Conservation (phyloP, 2,888 invertebrate genomes). For the Sphecodes monilicornis region DNA sequence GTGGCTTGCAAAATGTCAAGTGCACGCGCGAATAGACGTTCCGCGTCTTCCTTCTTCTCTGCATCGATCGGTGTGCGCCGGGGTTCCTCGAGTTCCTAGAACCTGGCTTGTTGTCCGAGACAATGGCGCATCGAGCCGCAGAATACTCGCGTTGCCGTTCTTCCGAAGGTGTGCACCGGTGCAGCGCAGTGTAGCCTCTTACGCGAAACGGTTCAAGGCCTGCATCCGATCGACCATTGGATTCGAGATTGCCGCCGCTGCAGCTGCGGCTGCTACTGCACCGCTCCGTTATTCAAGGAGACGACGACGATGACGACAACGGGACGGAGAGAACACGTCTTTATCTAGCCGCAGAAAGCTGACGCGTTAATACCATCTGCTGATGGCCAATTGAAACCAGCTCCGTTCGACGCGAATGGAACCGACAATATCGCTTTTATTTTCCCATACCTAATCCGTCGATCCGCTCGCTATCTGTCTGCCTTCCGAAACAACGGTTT, state of each 20-base stretch:
- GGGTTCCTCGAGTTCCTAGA: constrained; percentile 35
- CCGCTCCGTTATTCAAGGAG: constrained; percentile 10
- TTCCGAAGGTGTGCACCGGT: neutral
- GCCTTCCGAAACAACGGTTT: neutral
- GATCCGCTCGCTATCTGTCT: neutral
- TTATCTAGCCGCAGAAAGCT: neutral
- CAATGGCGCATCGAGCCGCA: constrained; percentile 20
- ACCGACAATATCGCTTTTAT: neutral
- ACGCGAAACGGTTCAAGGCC: constrained; percentile 41
- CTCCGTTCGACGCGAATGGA: neutral
- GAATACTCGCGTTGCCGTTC: constrained; percentile 8
- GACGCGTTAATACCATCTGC: constrained; percentile 7
- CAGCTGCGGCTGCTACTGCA: neutral
- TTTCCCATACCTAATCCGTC: neutral
- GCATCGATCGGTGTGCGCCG: constrained; percentile 35
- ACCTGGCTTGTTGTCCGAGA: constrained; percentile 17
- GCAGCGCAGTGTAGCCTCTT: neutral
- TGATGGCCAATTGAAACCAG: constrained; percentile 6
- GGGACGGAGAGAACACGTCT: neutral
- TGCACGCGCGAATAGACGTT: constrained; percentile 52
- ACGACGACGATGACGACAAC: neutral
- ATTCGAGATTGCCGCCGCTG: neutral
- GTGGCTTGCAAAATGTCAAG: constrained; percentile 63
- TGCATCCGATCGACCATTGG: constrained; percentile 1
- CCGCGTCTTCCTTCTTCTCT: constrained; percentile 26